A percentile compares a stretch with the other conserved stretches of the same genome.
phyloP scores from a whole-genome alignment of 2,113 vertebrate species.

The Corythaixoides concolor region DNA sequence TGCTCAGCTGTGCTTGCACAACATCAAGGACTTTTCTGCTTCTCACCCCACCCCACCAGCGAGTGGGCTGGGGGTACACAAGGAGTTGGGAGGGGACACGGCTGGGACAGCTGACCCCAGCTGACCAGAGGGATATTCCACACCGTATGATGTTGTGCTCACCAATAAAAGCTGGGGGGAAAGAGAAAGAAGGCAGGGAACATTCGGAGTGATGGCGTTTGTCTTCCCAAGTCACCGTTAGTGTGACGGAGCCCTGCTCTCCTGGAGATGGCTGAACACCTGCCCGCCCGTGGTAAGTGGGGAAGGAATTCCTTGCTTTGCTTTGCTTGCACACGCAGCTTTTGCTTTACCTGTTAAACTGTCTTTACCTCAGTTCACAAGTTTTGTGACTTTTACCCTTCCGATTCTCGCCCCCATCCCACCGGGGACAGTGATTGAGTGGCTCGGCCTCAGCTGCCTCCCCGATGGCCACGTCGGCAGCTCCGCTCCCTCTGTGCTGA shows the following conservation, averaged over 20 bases:
- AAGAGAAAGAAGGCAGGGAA: background rate
- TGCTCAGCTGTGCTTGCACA: background rate
- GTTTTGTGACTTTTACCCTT: background rate
- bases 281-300: rapidly evolving
- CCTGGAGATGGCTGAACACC: background rate
- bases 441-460: background rate
- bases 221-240: background rate
- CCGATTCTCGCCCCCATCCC: background rate
- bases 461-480: background rate
- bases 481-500: background rate
- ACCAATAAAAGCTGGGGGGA: background rate
- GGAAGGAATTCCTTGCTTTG: background rate
- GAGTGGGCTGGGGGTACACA: background rate
- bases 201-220: background rate
- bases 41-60: rapidly evolving
- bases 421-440: rapidly evolving
- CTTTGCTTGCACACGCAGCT: background rate
- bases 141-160: rapidly evolving
- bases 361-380: background rate
- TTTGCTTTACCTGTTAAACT: background rate
- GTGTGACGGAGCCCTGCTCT: background rate
- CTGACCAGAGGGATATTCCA: background rate
- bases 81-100: background rate
- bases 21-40: background rate
- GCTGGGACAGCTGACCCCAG: background rate